Base-by-base conservation (phyloP, 2,797 vertebrate species). In the Rhinatrema bivittatum region DNA sequence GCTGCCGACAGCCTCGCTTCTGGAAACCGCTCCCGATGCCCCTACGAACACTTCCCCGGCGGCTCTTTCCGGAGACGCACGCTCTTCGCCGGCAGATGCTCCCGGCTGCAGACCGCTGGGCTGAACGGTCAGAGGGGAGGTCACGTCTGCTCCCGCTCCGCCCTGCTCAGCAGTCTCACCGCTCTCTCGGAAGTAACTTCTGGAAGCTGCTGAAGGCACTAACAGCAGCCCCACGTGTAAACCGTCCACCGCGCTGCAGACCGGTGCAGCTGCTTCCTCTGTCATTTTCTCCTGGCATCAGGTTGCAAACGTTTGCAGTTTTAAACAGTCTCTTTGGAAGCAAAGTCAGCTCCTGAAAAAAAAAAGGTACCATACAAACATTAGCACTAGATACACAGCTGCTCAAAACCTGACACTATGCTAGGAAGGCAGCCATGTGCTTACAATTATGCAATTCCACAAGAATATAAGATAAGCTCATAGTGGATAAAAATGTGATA, bases 31-130 rank as follows among this genome's bases (percentile, higher is more conserved):
- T n/a, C n/a, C n/a, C n/a, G n/a, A 67, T 5, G 79, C 36, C 45
- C 81, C 78, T 9, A 80, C 78, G 50, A 82, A 55, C 60, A 84
- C 79, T 53, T 84, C 78, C 65, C 82, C 36, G 3, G 64, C 65
- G 40, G 24, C 49, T 38, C 72, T 50, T 45, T 50, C 68, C 10
- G 41, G 9, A 0, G 32, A 52, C 39, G 37, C 48, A 33, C 46
- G 62, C 39, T 62, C 73, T 35, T 56, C 70, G 5, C 71, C 49
- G 30, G 74, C 12, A 0, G 78, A 65, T 0, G 75, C 54, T 31
- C 80, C 75, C 15, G 72, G 50, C 35, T 80, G 60, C 42, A 84
- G 50, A 41, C 81, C 59, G 11, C 63, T 54, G 38, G 60, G 64
- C 32, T 63, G 58, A 29, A 49, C 15, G 11, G 62, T 18, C 28